Conservation (phyloP, 2,888 invertebrate species). For the Nycteola revayana region DNA sequence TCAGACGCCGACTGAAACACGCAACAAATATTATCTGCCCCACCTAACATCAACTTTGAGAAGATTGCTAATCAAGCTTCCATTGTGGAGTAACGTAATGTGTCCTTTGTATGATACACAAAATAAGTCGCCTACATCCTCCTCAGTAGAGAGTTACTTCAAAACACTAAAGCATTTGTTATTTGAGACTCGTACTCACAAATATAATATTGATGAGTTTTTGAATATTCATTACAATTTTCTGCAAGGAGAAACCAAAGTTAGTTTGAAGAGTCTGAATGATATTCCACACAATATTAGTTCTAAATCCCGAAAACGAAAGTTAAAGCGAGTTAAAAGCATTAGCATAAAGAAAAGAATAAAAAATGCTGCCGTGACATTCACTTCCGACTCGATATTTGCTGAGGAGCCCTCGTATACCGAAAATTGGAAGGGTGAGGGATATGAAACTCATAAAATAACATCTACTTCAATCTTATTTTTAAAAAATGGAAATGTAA, state of each 20-base stretch:
- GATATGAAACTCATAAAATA: slow-evolving; percentile 13
- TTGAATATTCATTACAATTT: slow-evolving; percentile 4
- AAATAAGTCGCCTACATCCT: slow-evolving; percentile 4
- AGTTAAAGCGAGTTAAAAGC: slow-evolving; percentile 11
- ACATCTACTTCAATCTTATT: slow-evolving; percentile 13
- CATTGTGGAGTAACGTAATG: slow-evolving; percentile 2
- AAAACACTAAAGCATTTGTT: slow-evolving; percentile 3
- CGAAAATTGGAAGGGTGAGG: slow-evolving; percentile 14
- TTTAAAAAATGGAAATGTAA: slow-evolving; percentile 12
- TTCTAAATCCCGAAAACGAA: slow-evolving; percentile 13
- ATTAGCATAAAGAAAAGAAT: slow-evolving; percentile 12
- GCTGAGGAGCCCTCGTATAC: slow-evolving; percentile 14
- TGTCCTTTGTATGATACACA: slow-evolving; percentile 2
- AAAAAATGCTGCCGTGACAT: slow-evolving; percentile 11
- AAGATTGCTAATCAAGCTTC: slow-evolving; percentile 3
- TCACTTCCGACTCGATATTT: slow-evolving; percentile 14
- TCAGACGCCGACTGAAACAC: slow-evolving; percentile 4
- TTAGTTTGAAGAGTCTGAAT: slow-evolving; percentile 4
- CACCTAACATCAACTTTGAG: slow-evolving; percentile 2
- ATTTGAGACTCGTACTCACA: slow-evolving; percentile 3
- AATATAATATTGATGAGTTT: slow-evolving; percentile 4
- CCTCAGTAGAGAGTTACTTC: slow-evolving; percentile 2
- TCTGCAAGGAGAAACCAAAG: slow-evolving; percentile 3
- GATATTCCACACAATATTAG: slow-evolving; percentile 10
- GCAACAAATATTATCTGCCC: slow-evolving; percentile 2